Conservation (phyloP, 2,888 invertebrate genomes). For the Physocephala rufipes region DNA sequence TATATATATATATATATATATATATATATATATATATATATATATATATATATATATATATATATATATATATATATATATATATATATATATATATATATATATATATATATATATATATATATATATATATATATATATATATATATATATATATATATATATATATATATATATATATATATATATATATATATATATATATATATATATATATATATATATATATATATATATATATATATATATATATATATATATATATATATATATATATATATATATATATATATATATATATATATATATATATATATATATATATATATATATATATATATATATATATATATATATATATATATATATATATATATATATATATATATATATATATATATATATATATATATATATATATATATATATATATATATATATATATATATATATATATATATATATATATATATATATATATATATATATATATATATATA, state of each 20-base stretch:
- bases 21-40: neutral
- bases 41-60: conserved; percentile 18
- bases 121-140: conserved; percentile 13
- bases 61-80: neutral
- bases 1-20: conserved; percentile 22
- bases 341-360: conserved; percentile 24
- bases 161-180: conserved; percentile 7
- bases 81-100: conserved; percentile 14
- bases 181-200: conserved; percentile 5
- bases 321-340: neutral
- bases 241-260: neutral
- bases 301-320: conserved; percentile 22
- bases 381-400: conserved; percentile 22
- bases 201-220: neutral
- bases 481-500: neutral
- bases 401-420: neutral
- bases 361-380: neutral
- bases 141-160: neutral
- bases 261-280: conserved; percentile 18
- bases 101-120: neutral
- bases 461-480: conserved; percentile 18
- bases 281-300: neutral
- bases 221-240: conserved; percentile 13
- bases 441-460: neutral
- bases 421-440: conserved; percentile 22